Evolutionary conservation across 92 coral and sea anemone genomes (phyloP).

Genomic region (Phenganax marumi): DNA sequence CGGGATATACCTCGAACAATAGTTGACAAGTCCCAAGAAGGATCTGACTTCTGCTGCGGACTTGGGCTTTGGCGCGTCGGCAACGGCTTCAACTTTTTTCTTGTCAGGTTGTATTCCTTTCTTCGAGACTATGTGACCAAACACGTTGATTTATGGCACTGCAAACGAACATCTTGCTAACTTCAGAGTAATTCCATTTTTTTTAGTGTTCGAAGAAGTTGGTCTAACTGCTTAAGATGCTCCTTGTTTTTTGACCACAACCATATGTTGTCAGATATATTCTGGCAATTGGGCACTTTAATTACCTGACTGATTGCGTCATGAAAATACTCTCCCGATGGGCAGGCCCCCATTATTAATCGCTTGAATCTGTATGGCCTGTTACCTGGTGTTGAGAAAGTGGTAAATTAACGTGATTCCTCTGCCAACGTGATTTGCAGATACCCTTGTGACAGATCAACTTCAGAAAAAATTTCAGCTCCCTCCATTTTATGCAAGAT

Average conservation of each 20-base stretch:
- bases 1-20: constrained; percentile 40
- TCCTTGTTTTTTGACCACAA: constrained; percentile 37
- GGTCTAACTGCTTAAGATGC: constrained; percentile 39
- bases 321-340: constrained; percentile 55
- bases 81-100: constrained; percentile 46
- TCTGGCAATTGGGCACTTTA: constrained; percentile 29
- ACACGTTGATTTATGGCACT: too few relatives aligned
- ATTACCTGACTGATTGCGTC: constrained; percentile 37
- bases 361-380: constrained; percentile 41
- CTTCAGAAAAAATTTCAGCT: constrained; percentile 52
- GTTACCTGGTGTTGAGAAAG: constrained; percentile 32
- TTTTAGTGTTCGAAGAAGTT: constrained; percentile 38
- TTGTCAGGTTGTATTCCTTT: too few relatives aligned
- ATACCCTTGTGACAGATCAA: constrained; percentile 51
- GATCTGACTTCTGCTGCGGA: constrained; percentile 53
- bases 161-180: too few relatives aligned
- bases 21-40: constrained; percentile 47
- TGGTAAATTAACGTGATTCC: constrained; percentile 58
- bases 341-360: constrained; percentile 42
- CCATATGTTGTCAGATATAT: constrained; percentile 59
- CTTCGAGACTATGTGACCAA: too few relatives aligned
- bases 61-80: constrained; percentile 45
- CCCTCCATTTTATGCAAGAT: too few relatives aligned
- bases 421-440: constrained; percentile 51
- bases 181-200: too few relatives aligned